A percentile compares a stretch with the other conserved stretches of the same genome.
Evolutionary conservation across 30 jellyfish, hydroid and myxozoan species (phyloP).

Genomic region (Catostylus mosaicus): DNA sequence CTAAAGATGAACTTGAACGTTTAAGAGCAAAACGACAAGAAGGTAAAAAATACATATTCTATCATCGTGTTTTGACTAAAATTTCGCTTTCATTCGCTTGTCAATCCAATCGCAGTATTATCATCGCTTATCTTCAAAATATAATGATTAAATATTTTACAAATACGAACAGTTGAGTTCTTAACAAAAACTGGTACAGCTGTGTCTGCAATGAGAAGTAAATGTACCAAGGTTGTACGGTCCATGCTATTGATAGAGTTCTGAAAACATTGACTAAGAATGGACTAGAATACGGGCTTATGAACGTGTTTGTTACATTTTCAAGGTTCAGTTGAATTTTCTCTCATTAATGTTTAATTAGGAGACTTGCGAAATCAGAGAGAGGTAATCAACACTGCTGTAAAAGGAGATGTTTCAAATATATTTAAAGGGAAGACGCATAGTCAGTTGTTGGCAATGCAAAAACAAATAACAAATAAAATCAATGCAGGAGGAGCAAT

Average conservation of each 20-base stretch:
- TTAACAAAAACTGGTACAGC: no score
- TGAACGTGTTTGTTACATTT: neutral
- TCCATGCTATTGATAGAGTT: no score
- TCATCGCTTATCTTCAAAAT: no score
- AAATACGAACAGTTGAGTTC: no score
- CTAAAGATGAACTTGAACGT: constrained; percentile 79
- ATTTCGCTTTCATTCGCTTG: no score
- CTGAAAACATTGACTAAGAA: no score
- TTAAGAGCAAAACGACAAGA: constrained; percentile 57
- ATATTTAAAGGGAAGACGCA: constrained; percentile 87
- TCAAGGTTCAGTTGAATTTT: neutral
- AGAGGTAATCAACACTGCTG: constrained; percentile 95
- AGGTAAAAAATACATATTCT: constrained; percentile 63
- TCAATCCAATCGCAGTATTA: no score
- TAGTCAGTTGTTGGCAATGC: constrained; percentile 81
- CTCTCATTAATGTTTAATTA: neutral
- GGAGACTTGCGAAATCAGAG: constrained; percentile 70
- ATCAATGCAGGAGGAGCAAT: constrained; percentile 95
- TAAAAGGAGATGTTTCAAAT: constrained; percentile 69
- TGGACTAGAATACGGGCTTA: neutral
- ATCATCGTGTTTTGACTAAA: no score
- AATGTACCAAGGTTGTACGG: no score
- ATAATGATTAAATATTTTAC: no score
- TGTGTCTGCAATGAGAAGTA: no score
- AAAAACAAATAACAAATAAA: constrained; percentile 83